Evolutionary conservation across 2,797 vertebrate genomes (phyloP).

Genomic region (Distichodus sexfasciatus): DNA sequence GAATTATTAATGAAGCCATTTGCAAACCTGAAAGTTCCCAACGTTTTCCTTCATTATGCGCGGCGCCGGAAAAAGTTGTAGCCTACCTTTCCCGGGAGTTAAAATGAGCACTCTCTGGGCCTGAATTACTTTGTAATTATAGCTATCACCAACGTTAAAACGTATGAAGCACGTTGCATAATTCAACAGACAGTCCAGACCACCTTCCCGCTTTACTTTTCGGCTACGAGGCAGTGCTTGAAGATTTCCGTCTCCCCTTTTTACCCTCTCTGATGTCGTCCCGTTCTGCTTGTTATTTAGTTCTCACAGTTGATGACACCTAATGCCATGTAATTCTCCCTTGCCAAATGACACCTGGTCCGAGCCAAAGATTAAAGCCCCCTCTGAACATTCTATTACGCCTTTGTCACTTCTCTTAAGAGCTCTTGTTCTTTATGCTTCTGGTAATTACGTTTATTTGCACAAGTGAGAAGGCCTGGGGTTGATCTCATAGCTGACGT

Average conservation of each 20-base stretch:
- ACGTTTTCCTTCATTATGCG: constrained; percentile 46
- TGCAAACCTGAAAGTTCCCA: constrained; percentile 46
- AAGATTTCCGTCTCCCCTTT: constrained; percentile 18
- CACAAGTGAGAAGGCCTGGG: constrained; percentile 12
- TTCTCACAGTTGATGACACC: constrained; percentile 21
- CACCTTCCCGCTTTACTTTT: background rate
- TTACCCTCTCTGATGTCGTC: background rate
- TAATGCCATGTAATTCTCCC: constrained; percentile 9
- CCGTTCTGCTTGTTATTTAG: constrained; percentile 13
- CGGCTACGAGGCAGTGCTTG: constrained; percentile 11
- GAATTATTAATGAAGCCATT: constrained; percentile 59
- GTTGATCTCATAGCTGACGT: constrained; percentile 18
- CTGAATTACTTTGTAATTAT: constrained; percentile 49
- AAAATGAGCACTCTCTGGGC: constrained; percentile 47
- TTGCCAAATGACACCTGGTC: constrained; percentile 12
- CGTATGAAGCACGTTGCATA: constrained; percentile 46
- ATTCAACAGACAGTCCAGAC: constrained; percentile 39
- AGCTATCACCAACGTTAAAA: constrained; percentile 30
- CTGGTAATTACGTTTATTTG: constrained; percentile 27
- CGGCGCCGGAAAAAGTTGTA: constrained; percentile 34
- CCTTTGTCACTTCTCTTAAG: constrained; percentile 28
- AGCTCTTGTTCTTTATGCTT: constrained; percentile 22
- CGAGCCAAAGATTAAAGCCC: constrained; percentile 17
- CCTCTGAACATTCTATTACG: constrained; percentile 13
- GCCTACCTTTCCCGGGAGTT: constrained; percentile 43